Conservation (phyloP, 2,888 invertebrate species). For the Pharmacophagus antenor region DNA sequence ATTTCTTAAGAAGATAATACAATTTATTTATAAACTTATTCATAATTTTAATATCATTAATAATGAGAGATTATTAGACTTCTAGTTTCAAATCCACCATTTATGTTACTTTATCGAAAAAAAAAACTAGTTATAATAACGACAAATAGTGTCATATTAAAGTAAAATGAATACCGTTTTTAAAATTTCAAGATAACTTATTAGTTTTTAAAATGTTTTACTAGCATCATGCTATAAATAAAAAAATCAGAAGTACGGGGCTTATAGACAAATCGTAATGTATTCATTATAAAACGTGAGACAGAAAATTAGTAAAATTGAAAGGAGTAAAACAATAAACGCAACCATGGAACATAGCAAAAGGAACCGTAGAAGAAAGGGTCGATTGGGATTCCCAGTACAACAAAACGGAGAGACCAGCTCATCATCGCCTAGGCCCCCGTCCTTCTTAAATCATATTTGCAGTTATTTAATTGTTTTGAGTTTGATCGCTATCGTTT, state of each 20-base stretch:
- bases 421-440: constrained; percentile 26
- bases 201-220: background rate
- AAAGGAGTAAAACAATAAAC: constrained; percentile 7
- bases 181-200: background rate
- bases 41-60: too few relatives aligned
- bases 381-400: constrained; percentile 31
- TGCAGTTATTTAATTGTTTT: constrained; percentile 51
- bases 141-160: background rate
- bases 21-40: background rate
- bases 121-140: background rate
- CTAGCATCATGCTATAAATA: background rate
- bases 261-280: constrained; percentile 5
- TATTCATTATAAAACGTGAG: constrained; percentile 4
- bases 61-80: too few relatives aligned
- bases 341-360: constrained; percentile 52
- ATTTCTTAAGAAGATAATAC: too few relatives aligned
- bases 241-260: background rate
- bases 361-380: constrained; percentile 49
- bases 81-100: background rate
- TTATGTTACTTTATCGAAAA: background rate
- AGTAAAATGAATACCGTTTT: background rate
- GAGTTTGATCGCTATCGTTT: constrained; percentile 52
- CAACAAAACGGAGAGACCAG: background rate
- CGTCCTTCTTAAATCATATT: constrained; percentile 43
- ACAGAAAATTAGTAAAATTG: constrained; percentile 24